These are phyloP conservation scores for Circaetus cinerascens DNA, from an alignment of 2,113 vertebrate species.

Conservation along the genomic window DNA sequence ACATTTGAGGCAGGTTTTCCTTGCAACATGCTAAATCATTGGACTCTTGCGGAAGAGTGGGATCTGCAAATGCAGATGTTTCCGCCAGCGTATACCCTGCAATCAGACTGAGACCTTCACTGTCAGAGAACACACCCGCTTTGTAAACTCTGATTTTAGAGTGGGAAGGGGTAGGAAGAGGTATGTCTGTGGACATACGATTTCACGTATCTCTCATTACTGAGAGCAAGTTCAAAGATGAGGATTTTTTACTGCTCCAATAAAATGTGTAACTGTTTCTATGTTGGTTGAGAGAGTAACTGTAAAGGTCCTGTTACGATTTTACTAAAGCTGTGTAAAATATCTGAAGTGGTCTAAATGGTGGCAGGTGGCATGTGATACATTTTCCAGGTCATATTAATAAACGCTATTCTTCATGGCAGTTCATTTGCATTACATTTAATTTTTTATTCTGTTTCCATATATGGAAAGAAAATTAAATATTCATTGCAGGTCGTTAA, in stretches of 20 bases:
- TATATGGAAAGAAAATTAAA: neutral
- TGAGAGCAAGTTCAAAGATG: neutral
- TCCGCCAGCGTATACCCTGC: accelerated
- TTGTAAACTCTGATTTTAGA: neutral
- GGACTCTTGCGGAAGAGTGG: neutral
- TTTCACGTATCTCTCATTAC: neutral
- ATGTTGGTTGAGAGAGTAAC: neutral
- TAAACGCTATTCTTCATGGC: neutral
- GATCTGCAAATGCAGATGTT: neutral
- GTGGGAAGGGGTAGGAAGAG: neutral
- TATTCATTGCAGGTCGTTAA: neutral
- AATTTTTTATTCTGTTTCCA: neutral
- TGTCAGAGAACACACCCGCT: neutral
- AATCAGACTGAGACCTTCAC: neutral
- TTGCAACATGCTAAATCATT: neutral
- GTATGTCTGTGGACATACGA: neutral
- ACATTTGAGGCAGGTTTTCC: neutral
- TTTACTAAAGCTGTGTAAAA: neutral
- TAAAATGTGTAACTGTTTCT: neutral
- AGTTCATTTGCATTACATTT: neutral
- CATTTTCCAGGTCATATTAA: neutral
- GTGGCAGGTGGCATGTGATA: neutral
- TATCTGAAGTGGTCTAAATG: neutral
- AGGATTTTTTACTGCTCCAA: neutral
- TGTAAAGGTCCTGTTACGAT: neutral